Evolutionary conservation across 2,113 vertebrate genomes (phyloP).

Genomic region (Typhlomys cinereus): DNA sequence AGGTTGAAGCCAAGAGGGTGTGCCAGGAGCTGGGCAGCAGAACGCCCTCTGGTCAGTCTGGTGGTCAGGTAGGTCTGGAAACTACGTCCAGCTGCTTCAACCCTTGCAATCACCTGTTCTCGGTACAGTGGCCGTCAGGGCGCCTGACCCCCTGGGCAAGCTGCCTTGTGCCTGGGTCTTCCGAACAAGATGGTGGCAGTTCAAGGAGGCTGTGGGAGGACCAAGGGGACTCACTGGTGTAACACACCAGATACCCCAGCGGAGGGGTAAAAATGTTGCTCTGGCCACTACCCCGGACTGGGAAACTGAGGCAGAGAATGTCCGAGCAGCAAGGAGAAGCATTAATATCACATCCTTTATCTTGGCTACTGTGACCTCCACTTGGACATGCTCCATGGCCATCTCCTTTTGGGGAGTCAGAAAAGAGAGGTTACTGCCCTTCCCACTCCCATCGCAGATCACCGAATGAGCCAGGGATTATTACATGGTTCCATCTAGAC

Average conservation of each 20-base stretch:
- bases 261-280: neutral
- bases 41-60: neutral
- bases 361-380: neutral
- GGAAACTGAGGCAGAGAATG: constrained; percentile 11
- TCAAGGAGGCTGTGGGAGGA: neutral
- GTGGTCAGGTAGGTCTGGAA: neutral
- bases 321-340: neutral
- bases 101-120: neutral
- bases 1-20: too few relatives aligned
- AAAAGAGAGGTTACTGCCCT: neutral
- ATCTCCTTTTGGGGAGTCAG: neutral
- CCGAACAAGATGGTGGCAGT: fast-evolving
- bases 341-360: too few relatives aligned
- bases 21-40: too few relatives aligned
- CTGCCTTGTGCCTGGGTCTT: neutral
- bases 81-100: neutral
- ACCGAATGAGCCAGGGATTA: neutral
- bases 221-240: neutral
- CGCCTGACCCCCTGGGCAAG: neutral
- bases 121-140: neutral
- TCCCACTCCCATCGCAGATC: too few relatives aligned
- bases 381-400: neutral
- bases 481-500: neutral
- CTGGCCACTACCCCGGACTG: neutral
- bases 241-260: neutral